Evolutionary conservation across 2,888 invertebrate genomes (phyloP).

Genomic region (Napeogenes inachia): DNA sequence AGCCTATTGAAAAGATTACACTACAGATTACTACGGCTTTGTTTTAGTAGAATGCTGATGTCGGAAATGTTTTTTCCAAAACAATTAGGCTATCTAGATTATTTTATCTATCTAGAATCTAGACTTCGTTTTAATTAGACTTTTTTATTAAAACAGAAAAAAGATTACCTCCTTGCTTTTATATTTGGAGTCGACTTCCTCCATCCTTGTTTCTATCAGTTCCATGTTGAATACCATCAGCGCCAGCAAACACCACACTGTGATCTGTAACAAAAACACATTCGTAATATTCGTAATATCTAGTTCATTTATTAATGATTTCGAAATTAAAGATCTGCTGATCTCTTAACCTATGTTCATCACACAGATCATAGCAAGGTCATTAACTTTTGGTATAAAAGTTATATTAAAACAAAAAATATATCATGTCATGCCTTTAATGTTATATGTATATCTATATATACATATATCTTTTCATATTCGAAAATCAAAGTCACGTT

Average conservation of each 20-base stretch:
- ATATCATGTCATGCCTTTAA: too few species aligned
- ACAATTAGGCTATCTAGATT: too few species aligned
- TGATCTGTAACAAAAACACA: constrained; percentile 12
- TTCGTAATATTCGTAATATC: background rate
- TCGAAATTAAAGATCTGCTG: background rate
- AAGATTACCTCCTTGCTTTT: constrained; percentile 46
- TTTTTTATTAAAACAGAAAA: too few species aligned
- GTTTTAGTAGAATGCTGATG: background rate
- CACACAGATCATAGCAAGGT: too few species aligned
- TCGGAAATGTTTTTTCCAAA: too few species aligned
- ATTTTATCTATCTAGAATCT: too few species aligned
- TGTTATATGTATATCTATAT: too few species aligned
- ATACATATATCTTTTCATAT: too few species aligned
- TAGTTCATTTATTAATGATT: background rate
- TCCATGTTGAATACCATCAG: constrained; percentile 53
- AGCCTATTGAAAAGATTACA: constrained; percentile 1
- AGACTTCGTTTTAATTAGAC: too few species aligned
- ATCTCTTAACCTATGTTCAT: background rate
- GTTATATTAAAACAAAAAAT: too few species aligned
- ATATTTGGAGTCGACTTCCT: constrained; percentile 51
- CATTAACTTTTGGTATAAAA: too few species aligned
- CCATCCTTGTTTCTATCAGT: constrained; percentile 60
- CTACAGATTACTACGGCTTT: background rate
- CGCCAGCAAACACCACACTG: constrained; percentile 51
- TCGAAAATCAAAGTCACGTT: too few species aligned